phyloP scores from a whole-genome alignment of 2,113 vertebrate genomes.

The Zonotrichia leucophrys region DNA sequence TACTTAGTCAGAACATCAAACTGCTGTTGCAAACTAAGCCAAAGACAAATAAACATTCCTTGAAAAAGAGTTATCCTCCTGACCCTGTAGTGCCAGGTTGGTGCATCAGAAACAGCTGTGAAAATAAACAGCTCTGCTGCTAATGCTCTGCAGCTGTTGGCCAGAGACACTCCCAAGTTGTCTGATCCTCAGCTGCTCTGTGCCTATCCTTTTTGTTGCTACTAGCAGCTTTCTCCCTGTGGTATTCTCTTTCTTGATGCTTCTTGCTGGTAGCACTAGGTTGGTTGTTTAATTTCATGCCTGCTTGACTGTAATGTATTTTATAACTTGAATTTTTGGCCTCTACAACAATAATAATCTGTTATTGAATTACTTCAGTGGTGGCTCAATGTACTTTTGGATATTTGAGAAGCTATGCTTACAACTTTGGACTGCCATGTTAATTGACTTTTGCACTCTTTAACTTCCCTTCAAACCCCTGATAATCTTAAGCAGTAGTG shows the following conservation, averaged over 20 bases:
- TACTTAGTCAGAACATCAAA: background rate
- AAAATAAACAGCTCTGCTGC: conserved; percentile 1
- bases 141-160: background rate
- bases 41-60: conserved; percentile 16
- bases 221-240: background rate
- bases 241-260: background rate
- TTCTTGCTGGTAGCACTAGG: background rate
- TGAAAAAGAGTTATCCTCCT: background rate
- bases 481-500: background rate
- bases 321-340: background rate
- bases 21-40: background rate
- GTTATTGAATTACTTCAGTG: background rate
- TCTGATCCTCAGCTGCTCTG: background rate
- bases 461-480: background rate
- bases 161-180: background rate
- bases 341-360: background rate
- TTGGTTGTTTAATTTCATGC: background rate
- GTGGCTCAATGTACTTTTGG: background rate
- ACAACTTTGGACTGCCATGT: background rate
- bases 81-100: background rate
- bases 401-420: background rate
- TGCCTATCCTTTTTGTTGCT: background rate
- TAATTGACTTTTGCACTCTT: background rate
- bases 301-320: background rate
- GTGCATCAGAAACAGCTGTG: conserved; percentile 18